phyloP scores from a whole-genome alignment of 2,888 invertebrate genomes.

The Aphidoletes aphidimyza region DNA sequence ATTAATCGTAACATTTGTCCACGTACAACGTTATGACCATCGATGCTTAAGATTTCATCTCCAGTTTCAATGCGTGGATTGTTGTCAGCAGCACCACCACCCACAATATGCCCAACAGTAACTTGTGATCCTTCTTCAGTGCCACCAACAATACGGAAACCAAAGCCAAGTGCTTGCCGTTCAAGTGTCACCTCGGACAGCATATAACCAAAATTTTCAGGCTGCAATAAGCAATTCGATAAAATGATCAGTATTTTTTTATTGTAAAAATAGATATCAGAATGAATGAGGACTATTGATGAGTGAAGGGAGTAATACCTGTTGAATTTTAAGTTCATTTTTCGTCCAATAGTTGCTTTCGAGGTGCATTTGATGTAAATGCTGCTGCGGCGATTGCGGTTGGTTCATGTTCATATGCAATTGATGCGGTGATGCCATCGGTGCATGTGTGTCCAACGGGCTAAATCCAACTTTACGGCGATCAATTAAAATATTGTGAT shows the following conservation, averaged over 20 bases:
- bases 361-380: slow-evolving; percentile 32
- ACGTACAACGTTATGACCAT: slow-evolving; percentile 80
- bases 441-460: slow-evolving; percentile 60
- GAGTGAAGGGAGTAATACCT: too few species aligned
- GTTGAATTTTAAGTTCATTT: slow-evolving; percentile 27
- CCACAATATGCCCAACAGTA: slow-evolving; percentile 96
- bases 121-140: slow-evolving; percentile 97
- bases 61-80: slow-evolving; percentile 92
- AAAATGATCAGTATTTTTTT: too few species aligned
- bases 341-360: slow-evolving; percentile 54
- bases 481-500: slow-evolving; percentile 61
- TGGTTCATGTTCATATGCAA: slow-evolving; percentile 50
- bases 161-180: slow-evolving; percentile 94
- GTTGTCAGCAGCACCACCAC: slow-evolving; percentile 91
- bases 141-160: slow-evolving; percentile 97
- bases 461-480: slow-evolving; percentile 64
- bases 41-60: slow-evolving; percentile 94
- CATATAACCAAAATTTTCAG: slow-evolving; percentile 60
- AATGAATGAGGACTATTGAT: too few species aligned
- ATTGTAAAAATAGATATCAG: too few species aligned
- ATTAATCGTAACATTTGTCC: not conserved
- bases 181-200: slow-evolving; percentile 76
- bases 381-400: slow-evolving; percentile 52
- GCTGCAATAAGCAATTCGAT: too few species aligned
- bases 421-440: slow-evolving; percentile 54